A percentile compares a stretch with the other conserved stretches of the same genome.
Conservation (phyloP, 2,888 invertebrate genomes). For the Agrochola lota region DNA sequence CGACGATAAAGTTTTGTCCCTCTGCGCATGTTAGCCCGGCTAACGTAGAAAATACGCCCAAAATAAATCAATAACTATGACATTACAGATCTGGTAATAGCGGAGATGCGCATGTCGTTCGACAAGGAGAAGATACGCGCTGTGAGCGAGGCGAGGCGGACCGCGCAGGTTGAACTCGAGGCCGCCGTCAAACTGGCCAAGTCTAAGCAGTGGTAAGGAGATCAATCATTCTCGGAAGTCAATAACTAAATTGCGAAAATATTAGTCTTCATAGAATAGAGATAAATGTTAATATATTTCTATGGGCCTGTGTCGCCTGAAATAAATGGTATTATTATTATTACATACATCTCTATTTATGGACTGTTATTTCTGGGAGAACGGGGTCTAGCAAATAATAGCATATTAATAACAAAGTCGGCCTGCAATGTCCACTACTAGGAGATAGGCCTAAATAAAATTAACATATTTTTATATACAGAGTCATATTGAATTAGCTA, state of each 20-base stretch:
- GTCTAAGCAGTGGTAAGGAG: constrained; percentile 95
- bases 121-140: constrained; percentile 93
- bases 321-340: too few species aligned
- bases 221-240: not conserved
- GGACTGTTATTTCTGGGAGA: not conserved
- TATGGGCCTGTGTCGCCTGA: too few species aligned
- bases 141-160: constrained; percentile 92
- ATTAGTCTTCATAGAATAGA: not conserved
- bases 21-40: not conserved
- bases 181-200: constrained; percentile 94
- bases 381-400: not conserved
- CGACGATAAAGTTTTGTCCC: not conserved
- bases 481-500: too few species aligned
- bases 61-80: constrained; percentile 15
- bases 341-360: too few species aligned
- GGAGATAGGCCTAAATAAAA: too few species aligned
- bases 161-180: constrained; percentile 93
- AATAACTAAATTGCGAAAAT: not conserved
- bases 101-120: constrained; percentile 93
- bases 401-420: not conserved
- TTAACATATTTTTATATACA: too few species aligned
- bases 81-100: constrained; percentile 91
- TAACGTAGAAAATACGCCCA: too few species aligned
- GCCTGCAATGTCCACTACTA: too few species aligned
- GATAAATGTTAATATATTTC: too few species aligned